These are phyloP conservation scores for Gnathochromis pfefferi DNA, from an alignment of 2,113 vertebrate genomes.

Conservation along the genomic window DNA sequence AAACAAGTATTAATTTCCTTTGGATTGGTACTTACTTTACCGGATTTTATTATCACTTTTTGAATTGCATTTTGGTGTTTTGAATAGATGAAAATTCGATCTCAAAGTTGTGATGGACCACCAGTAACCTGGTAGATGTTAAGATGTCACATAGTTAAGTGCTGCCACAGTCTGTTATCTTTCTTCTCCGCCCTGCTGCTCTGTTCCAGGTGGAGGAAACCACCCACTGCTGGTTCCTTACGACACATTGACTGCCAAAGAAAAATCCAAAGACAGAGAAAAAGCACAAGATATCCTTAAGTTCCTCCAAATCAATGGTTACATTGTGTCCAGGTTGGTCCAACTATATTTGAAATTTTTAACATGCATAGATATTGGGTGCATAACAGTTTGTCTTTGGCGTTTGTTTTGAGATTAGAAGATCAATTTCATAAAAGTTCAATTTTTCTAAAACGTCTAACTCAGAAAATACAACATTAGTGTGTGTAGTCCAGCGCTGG, in stretches of 20 bases:
- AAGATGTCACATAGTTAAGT: background rate
- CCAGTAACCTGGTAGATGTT: background rate
- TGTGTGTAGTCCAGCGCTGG: background rate
- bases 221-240: slow-evolving; percentile 93
- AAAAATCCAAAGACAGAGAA: slow-evolving; percentile 91
- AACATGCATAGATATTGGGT: background rate
- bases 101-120: background rate
- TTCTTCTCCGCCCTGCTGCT: background rate
- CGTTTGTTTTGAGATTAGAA: background rate
- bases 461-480: background rate
- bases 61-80: background rate
- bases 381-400: background rate
- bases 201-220: slow-evolving; percentile 82
- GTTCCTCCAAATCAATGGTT: slow-evolving; percentile 94
- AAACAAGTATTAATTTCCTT: background rate
- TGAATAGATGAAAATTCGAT: background rate
- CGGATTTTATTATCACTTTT: background rate
- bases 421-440: background rate
- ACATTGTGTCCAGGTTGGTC: slow-evolving; percentile 84
- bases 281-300: slow-evolving; percentile 95
- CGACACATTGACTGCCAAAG: slow-evolving; percentile 93
- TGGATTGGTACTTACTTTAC: accelerated
- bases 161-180: background rate
- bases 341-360: background rate
- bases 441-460: background rate